Percentiles rank a stretch among this genome's conserved stretches.
Conservation (phyloP, 2,797 vertebrate genomes). For the Mormyrus hasselquistii region DNA sequence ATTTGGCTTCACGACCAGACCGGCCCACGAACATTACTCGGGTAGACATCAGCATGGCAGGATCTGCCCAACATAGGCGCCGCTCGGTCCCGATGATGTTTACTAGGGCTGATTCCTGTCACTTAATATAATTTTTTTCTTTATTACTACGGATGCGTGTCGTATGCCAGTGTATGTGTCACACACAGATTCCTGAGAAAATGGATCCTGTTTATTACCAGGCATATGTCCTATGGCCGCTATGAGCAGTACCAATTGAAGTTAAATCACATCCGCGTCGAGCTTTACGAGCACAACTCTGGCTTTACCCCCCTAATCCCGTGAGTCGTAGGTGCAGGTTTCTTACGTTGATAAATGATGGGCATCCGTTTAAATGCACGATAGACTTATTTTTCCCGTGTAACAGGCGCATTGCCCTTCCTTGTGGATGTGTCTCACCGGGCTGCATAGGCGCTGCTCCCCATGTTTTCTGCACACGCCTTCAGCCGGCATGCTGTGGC, state of each 20-base stretch:
- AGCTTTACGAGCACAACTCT: neutral
- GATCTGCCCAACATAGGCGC: neutral
- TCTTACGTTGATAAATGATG: neutral
- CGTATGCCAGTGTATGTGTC: neutral
- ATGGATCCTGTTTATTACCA: neutral
- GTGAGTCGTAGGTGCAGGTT: neutral
- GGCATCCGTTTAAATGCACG: neutral
- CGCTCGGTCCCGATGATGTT: neutral
- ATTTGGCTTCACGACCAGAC: neutral
- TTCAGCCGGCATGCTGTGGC: neutral
- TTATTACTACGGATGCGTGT: neutral
- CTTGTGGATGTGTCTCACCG: neutral
- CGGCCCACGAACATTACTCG: neutral
- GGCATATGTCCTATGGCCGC: neutral
- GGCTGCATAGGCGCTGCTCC: neutral
- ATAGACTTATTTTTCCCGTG: neutral
- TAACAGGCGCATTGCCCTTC: no score
- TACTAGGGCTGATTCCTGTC: neutral
- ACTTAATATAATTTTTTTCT: neutral
- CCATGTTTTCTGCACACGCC: neutral
- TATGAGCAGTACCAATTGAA: neutral
- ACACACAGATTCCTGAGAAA: neutral
- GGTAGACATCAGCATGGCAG: neutral
- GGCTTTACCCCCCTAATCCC: neutral
- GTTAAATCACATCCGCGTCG: neutral